Evolutionary conservation across 37 sponge, comb jelly and placozoan species (phyloP).

Genomic region (Eunapius fragilis): DNA sequence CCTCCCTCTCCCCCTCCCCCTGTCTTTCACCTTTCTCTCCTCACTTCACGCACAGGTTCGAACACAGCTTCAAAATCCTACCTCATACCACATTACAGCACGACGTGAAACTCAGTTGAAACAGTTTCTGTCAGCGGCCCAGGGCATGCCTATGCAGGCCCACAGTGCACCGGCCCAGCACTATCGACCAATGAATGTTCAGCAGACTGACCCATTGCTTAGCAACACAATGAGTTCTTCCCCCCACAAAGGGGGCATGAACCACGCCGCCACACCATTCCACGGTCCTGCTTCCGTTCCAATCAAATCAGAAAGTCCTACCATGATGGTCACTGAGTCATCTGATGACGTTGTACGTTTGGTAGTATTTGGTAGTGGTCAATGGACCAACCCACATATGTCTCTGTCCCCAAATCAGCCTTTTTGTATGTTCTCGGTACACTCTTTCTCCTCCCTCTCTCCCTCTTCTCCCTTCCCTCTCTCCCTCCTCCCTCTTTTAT

Average conservation of each 20-base stretch:
- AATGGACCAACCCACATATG: no score
- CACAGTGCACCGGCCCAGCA: conserved; percentile 54
- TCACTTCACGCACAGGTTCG: no score
- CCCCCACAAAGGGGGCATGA: conserved; percentile 6
- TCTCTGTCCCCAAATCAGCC: no score
- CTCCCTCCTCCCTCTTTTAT: no score
- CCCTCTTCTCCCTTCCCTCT: no score
- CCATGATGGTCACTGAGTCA: conserved; percentile 53
- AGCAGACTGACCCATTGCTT: conserved; percentile 54
- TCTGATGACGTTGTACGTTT: conserved; percentile 44
- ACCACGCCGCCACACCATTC: no score
- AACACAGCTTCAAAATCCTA: conserved; percentile 73
- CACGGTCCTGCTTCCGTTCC: not conserved
- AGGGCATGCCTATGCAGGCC: conserved; percentile 8
- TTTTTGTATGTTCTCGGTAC: no score
- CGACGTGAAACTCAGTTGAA: conserved; percentile 51
- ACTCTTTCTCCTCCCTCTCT: no score
- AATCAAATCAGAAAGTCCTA: conserved; percentile 55
- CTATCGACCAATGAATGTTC: not conserved
- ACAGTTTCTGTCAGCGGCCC: conserved; percentile 33
- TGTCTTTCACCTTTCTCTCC: no score
- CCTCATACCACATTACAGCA: conserved; percentile 66
- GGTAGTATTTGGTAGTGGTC: no score
- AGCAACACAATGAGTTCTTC: conserved; percentile 18
- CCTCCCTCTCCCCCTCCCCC: no score